Base-by-base conservation (phyloP, 2,113 vertebrate species). In the Neolamprologus caudopunctatus region DNA sequence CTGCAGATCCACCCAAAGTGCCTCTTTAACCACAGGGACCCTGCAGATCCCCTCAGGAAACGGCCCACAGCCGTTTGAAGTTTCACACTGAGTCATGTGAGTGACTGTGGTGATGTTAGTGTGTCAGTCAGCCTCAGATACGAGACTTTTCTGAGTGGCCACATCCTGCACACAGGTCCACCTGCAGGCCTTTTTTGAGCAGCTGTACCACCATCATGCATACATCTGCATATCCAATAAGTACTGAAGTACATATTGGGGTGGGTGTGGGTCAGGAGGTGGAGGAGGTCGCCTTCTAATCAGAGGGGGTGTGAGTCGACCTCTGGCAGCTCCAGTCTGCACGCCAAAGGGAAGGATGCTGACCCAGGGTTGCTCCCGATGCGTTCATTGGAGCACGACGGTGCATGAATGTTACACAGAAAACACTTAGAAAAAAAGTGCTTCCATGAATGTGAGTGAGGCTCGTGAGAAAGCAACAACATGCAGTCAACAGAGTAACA, bases 1-100 rank as follows among this genome's bases (percentile, higher is more conserved):
- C 80, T 57, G 57, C 66, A 80, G 80, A 86, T 84, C 75, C 35
- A 85, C 81, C 79, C 68, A 26, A 78, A 61, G 55, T 9, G 66
- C 2, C n/a, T 71, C 9, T 88, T 82, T 75, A 90, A 63, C 83
- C 75, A 82, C 63, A 54, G 57, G 66, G 73, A 33, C 12, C 12
- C n/a, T 7, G 42, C 47, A 14, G 28, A 73, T 10, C 31, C 63
- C 78, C 17, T 28, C 71, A 75, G 42, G 40, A 45, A 75, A 50
- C 8, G 0, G 0, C 26, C 40, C 11, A 40, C 37, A 16, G 24
- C 24, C 3, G 1, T 84, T 66, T 78, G 45, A 84, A 53, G 45
- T 84, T 11, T 33, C 11, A n/a, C 5, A 24, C 19, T 5, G 21
- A 47, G 57, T 68, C 12, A 61, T 80, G 33, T 57, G 33, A 82